Conservation (phyloP, 2,797 vertebrate genomes). For the Selene dorsalis region DNA sequence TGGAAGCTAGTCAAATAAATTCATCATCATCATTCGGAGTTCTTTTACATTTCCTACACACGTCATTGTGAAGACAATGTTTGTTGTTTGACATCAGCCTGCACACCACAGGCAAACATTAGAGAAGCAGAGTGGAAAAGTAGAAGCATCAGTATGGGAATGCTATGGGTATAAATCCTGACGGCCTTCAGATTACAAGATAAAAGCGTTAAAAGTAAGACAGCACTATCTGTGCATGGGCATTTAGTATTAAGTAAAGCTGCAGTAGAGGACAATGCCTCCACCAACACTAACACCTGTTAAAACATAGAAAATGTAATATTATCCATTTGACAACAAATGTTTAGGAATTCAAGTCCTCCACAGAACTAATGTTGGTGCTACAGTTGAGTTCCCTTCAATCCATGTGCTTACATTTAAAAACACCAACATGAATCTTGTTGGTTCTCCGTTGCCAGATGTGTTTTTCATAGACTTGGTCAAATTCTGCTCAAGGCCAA, state of each 20-base stretch:
- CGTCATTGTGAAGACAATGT: slow-evolving; percentile 57
- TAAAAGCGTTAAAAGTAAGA: background rate
- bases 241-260: background rate
- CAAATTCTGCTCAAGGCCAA: background rate
- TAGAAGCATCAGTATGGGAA: slow-evolving; percentile 7
- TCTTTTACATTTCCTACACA: slow-evolving; percentile 36
- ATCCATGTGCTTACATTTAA: background rate
- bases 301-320: background rate
- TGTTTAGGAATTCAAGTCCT: no score
- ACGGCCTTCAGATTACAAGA: slow-evolving; percentile 10
- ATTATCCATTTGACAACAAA: no score
- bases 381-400: background rate
- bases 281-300: background rate
- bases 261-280: background rate
- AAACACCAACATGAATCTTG: background rate
- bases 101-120: background rate
- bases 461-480: slow-evolving; percentile 1
- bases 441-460: background rate
- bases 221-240: background rate
- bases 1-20: slow-evolving; percentile 29
- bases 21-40: slow-evolving; percentile 30
- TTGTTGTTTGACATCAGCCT: slow-evolving; percentile 49
- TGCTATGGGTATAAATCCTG: slow-evolving; percentile 15
- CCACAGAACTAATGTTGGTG: no score
- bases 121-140: slow-evolving; percentile 24